Evolutionary conservation across 2,113 vertebrate genomes (phyloP).

Genomic region (Chamaetylas fuelleborni): DNA sequence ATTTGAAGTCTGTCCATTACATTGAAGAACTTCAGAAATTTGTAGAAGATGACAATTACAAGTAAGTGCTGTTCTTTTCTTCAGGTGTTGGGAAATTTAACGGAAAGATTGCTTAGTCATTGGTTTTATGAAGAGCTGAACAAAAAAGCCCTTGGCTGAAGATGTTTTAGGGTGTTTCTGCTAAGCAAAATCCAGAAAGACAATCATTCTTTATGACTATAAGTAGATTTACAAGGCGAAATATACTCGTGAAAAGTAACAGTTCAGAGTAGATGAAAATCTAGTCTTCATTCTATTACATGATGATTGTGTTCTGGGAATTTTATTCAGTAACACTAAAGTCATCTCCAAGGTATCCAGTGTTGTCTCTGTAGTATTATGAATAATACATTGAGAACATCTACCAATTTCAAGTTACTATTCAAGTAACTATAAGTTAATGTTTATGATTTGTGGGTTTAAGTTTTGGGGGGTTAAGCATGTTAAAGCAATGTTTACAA

Average conservation of each 20-base stretch:
- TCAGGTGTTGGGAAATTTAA: not conserved
- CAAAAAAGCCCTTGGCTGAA: not conserved
- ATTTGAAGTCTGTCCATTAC: slow-evolving; percentile 91
- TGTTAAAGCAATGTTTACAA: not conserved
- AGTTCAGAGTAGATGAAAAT: not conserved
- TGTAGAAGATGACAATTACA: slow-evolving; percentile 96
- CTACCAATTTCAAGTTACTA: not conserved
- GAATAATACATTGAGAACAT: not conserved
- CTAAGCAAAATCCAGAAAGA: not conserved
- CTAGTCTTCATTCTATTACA: not conserved
- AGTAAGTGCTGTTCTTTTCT: slow-evolving; percentile 76
- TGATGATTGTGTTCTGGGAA: not conserved
- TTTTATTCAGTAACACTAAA: not conserved
- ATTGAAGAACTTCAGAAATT: slow-evolving; percentile 97
- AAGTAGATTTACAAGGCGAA: not conserved
- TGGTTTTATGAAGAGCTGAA: not conserved
- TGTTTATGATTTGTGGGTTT: not conserved
- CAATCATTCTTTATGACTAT: not conserved
- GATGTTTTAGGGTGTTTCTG: not conserved
- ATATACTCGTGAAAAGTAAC: not conserved
- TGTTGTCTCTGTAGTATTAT: not conserved
- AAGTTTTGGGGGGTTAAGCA: not conserved
- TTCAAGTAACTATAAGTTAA: not conserved
- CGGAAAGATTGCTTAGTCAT: not conserved
- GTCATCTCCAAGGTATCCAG: not conserved